phyloP scores from a whole-genome alignment of 2,113 vertebrate genomes.

The Elaphurus davidianus region DNA sequence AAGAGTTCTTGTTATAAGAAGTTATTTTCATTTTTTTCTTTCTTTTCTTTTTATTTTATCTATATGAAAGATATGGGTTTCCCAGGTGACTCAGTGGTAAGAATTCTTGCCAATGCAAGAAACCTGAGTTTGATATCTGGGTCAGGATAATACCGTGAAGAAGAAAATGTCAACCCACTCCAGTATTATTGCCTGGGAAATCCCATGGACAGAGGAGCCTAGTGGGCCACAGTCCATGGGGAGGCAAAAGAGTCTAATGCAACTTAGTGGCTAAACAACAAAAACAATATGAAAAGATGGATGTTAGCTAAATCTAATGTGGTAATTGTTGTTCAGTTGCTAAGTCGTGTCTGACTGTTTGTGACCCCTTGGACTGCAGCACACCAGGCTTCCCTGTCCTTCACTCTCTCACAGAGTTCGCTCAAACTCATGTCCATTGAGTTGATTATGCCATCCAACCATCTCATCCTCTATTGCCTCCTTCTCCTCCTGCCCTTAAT shows the following conservation, averaged over 20 bases:
- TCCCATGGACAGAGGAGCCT: not conserved
- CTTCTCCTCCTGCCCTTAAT: not conserved
- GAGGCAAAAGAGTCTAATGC: not conserved
- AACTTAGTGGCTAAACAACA: not conserved
- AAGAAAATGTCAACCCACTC: not conserved
- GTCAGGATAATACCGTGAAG: not conserved
- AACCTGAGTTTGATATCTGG: not conserved
- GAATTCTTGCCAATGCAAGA: not conserved
- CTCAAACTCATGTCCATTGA: not conserved
- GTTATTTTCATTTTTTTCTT: not conserved
- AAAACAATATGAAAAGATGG: not conserved
- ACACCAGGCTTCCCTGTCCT: not conserved
- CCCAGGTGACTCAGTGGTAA: not conserved
- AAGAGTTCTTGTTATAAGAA: not conserved
- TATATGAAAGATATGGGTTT: not conserved
- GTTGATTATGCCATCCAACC: not conserved
- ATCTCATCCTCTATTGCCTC: not conserved
- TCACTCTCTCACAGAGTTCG: not conserved
- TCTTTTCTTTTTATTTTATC: not conserved
- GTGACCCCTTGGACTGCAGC: not conserved
- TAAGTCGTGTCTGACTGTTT: not conserved
- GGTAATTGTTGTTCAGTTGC: not conserved
- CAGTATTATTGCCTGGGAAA: not conserved
- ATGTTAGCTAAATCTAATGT: not conserved
- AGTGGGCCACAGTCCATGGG: not conserved